These are phyloP conservation scores for Metalampra italica DNA, from an alignment of 2,888 invertebrate species.

Conservation along the genomic window DNA sequence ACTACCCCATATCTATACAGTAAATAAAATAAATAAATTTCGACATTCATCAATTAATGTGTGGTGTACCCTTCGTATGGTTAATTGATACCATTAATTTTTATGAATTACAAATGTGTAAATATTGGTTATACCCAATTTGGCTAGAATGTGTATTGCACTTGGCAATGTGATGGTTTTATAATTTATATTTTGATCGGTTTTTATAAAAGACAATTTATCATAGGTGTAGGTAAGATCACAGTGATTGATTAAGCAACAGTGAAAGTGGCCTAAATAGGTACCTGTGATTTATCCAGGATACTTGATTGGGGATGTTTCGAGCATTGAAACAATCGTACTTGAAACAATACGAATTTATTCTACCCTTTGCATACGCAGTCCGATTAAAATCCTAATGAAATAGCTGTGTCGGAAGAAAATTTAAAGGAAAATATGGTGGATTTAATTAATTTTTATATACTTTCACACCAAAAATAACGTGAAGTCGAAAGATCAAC, in stretches of 20 bases:
- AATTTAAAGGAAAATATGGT: too few relatives aligned
- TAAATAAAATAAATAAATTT: too few relatives aligned
- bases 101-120: conserved; percentile 27
- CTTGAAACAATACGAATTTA: too few relatives aligned
- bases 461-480: too few relatives aligned
- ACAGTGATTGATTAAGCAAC: conserved; percentile 17
- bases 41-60: too few relatives aligned
- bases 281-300: conserved; percentile 33
- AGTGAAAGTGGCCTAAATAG: conserved; percentile 26
- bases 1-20: too few relatives aligned
- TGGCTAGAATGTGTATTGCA: conserved; percentile 29
- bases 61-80: too few relatives aligned
- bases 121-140: conserved; percentile 36
- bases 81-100: conserved; percentile 22
- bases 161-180: conserved; percentile 39
- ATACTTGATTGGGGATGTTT: conserved; percentile 21
- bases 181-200: conserved; percentile 23
- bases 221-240: conserved; percentile 22
- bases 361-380: too few relatives aligned
- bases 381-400: not conserved
- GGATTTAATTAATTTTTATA: too few relatives aligned
- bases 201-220: conserved; percentile 57
- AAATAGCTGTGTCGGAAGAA: too few relatives aligned
- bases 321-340: conserved; percentile 13
- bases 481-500: too few relatives aligned